A percentile compares a stretch with the other conserved stretches of the same genome.
Evolutionary conservation across 2,113 vertebrate species (phyloP).

Genomic region (Heteronetta atricapilla): DNA sequence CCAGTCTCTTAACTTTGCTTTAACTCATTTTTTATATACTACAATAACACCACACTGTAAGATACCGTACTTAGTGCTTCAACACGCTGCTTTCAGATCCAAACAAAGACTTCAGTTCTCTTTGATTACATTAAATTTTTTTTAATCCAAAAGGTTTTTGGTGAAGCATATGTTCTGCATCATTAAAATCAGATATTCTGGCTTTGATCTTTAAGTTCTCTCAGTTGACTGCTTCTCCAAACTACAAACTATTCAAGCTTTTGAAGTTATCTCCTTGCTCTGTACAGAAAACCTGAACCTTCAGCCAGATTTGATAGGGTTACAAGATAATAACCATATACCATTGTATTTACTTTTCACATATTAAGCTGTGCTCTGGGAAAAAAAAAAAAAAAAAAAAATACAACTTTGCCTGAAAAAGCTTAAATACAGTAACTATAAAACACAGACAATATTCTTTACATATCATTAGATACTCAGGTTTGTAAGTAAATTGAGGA

Average conservation of each 20-base stretch:
- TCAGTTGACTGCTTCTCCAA: conserved; percentile 73
- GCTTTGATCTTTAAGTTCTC: conserved; percentile 74
- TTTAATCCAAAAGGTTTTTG: conserved; percentile 72
- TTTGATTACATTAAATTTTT: conserved; percentile 75
- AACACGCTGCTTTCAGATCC: conserved; percentile 42
- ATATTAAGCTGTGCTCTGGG: neutral
- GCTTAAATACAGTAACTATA: neutral
- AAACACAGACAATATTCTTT: neutral
- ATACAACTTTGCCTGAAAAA: neutral
- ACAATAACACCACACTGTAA: neutral
- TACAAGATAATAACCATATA: conserved; percentile 67
- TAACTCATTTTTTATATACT: conserved; percentile 11
- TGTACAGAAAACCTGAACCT: conserved; percentile 58
- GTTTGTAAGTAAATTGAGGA: neutral
- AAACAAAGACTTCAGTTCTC: conserved; percentile 64
- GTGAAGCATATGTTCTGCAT: conserved; percentile 77
- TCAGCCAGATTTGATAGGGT: conserved; percentile 69
- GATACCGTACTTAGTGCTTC: conserved; percentile 39
- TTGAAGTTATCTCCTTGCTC: conserved; percentile 73
- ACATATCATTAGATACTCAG: neutral
- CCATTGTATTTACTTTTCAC: conserved; percentile 19
- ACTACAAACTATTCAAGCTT: conserved; percentile 69
- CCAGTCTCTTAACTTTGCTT: neutral
- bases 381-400: neutral
- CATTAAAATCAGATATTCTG: conserved; percentile 78